These are phyloP conservation scores for Hippopotamus amphibius DNA, from an alignment of 2,113 vertebrate genomes.

Conservation along the genomic window DNA sequence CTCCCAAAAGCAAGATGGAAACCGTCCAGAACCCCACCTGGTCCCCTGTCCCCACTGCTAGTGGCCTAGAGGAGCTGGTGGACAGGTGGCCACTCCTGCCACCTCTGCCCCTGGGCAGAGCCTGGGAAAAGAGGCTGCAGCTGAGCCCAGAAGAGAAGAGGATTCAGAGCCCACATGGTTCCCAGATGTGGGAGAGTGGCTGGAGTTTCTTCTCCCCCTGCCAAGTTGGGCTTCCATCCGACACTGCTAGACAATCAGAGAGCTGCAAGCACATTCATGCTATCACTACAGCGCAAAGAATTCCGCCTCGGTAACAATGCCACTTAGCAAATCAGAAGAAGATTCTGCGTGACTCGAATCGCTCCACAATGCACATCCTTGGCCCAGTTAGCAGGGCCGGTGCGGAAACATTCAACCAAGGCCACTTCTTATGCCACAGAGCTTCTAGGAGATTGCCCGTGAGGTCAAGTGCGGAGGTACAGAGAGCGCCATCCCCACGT, in stretches of 20 bases:
- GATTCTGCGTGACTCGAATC: rapidly evolving
- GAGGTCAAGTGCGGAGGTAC: rapidly evolving
- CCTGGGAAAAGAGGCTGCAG: not conserved
- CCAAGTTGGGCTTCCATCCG: not conserved
- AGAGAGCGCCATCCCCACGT: rapidly evolving
- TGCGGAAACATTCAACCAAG: rapidly evolving
- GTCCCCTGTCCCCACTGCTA: not conserved
- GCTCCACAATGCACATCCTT: rapidly evolving
- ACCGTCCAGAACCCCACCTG: rapidly evolving
- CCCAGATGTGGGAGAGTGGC: rapidly evolving
- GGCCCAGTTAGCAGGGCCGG: rapidly evolving
- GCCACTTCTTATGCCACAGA: rapidly evolving
- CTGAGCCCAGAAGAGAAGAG: no score
- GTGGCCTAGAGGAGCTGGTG: not conserved
- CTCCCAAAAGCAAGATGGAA: not conserved
- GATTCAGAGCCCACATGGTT: not conserved
- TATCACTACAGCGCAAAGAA: rapidly evolving
- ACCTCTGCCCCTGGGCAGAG: not conserved
- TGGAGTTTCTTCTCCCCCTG: not conserved
- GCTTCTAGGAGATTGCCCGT: rapidly evolving
- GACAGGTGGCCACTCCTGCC: not conserved
- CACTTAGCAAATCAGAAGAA: not conserved
- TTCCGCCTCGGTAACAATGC: not conserved
- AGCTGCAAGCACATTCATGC: not conserved
- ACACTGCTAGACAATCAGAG: not conserved